These are phyloP conservation scores for Punctoribates punctum DNA, from an alignment of 2,888 invertebrate species.

Conservation along the genomic window DNA sequence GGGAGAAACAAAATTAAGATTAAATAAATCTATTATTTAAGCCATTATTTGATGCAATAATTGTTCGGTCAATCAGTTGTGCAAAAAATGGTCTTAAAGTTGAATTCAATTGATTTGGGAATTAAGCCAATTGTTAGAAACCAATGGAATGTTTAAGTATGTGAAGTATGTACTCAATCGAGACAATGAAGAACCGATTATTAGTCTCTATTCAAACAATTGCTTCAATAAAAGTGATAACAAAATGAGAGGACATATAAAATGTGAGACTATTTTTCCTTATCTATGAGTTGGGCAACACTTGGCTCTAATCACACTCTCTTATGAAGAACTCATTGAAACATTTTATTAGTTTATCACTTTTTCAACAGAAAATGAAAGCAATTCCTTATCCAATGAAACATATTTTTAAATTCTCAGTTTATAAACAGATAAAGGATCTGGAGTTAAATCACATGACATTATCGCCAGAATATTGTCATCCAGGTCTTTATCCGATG, in stretches of 20 bases:
- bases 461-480: not conserved
- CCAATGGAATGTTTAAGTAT: too few relatives aligned
- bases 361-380: not conserved
- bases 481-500: too few relatives aligned
- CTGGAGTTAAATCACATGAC: too few relatives aligned
- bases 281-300: not conserved
- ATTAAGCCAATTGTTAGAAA: not conserved
- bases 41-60: too few relatives aligned
- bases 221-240: not conserved
- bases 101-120: not conserved
- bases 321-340: not conserved
- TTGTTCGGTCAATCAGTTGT: too few relatives aligned
- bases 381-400: slow-evolving; percentile 7
- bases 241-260: not conserved
- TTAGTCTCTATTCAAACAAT: not conserved
- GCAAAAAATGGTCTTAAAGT: not conserved
- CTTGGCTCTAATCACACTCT: not conserved
- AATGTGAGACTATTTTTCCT: not conserved
- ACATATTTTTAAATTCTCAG: too few relatives aligned
- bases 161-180: not conserved
- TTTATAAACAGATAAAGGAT: too few relatives aligned
- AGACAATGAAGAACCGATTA: not conserved
- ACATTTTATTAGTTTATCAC: slow-evolving; percentile 5
- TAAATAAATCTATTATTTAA: too few relatives aligned
- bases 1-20: too few relatives aligned